Base-by-base conservation (phyloP, 2,888 invertebrate species). In the Apoda limacodes region DNA sequence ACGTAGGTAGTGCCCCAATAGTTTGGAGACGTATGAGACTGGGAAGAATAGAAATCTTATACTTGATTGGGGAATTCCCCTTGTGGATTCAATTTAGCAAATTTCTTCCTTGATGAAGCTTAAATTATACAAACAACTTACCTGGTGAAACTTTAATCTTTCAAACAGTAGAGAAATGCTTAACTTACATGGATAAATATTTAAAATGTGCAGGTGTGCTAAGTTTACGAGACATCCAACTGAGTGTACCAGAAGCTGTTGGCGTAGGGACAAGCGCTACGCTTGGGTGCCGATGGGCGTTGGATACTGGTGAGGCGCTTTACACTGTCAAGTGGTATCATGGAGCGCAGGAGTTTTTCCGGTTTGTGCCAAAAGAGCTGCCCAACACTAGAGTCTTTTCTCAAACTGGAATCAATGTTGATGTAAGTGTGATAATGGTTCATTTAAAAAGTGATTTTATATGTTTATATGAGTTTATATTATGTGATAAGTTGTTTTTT, bases 251-350 rank as follows among this genome's bases (percentile, higher is more conserved):
- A 5, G 82, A 85, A 43, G 89, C 89, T 6, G 89, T 88, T 11
- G 85, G 85, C 9, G 83, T 87, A 30, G 88, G 89, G 34, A 82
- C 88, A 29, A 87, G 88, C 25, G 89, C 90, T 17, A 86, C 86
- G 14, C 82, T 91, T 39, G 85, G 86, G 45, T 91, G 91, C 63
- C 83, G 83, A 35, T 91, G 89, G 82, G 84, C 90, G 46, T 74
- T 91, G 34, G 87, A 89, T 57, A 83, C 85, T 4, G 78, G 78
- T 4, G 89, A 90, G 44, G 82, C 85, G 5, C 78, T 92, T 5
- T 92, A 91, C 69, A 87, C 89, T 19, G 88, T 92, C 45, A 91
- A 91, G 67, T 92, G 91, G 91, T 91, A 91, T 78, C 89, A 89
- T 60, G 89, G 89, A 2, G 70, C 82, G 5, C 83, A 86, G 44